Base-by-base conservation (phyloP, 2,797 vertebrate species). In the Hemibagrus guttatus region DNA sequence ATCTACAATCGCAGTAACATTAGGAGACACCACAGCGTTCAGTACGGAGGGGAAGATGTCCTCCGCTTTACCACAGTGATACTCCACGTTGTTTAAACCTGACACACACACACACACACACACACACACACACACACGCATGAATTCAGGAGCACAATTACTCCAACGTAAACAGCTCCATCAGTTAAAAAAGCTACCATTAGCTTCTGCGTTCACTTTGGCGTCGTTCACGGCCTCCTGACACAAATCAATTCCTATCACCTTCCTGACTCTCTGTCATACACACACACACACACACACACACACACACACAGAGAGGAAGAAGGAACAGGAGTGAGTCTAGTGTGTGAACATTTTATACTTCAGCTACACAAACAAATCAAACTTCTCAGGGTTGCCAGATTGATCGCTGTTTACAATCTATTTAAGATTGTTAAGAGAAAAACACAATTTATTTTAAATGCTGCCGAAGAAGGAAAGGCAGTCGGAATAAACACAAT, bases 171-270 rank as follows among this genome's bases (percentile, higher is more conserved):
- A 28, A 28, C 5, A 0, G 14, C 5, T 75, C 31, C 2, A 14
- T 14, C 21, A 39, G 7, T 54, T 54, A 61, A 14, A 39, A 39
- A 16, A 58, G 94, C 90, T 91, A 99, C 98, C 97, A 0, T 99
- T 99, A 49, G 96, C 91, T 87, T 94, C 91, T 64, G 97, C 97
- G 0, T 99, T 99, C 13, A 93, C 95, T 92, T 95, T 96, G 86
- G 98, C 98, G 0, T 99, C 98, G 76, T 98, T 95, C 89, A 99
- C 97, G 0, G 98, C 98, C 90, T 98, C 98, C 86, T 97, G 97
- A 87, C 97, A 98, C 86, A 99, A 90, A 88, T 99, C 98, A 23
- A 99, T 97, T 80, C 98, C 98, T 71, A 99, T 95, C 82, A 99
- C 98, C 90, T 96, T 98, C 94, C 96, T 99, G 5, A 98, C 98